phyloP scores from a whole-genome alignment of 2,113 vertebrate species.

The Megaptera novaeangliae region DNA sequence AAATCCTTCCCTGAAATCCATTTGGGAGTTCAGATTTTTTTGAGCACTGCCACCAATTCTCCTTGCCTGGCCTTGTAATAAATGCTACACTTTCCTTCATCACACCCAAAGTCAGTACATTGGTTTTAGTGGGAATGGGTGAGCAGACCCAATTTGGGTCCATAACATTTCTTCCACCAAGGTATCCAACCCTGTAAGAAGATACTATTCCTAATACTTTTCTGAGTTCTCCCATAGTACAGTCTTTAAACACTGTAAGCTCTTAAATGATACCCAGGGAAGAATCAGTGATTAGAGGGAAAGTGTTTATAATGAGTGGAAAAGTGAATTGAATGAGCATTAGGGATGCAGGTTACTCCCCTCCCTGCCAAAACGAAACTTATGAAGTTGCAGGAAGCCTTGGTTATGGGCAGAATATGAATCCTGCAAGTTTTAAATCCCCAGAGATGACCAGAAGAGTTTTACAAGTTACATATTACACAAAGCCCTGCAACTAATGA shows the following conservation, averaged over 20 bases:
- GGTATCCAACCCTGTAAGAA: not conserved
- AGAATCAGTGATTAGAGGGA: not conserved
- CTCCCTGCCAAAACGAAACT: not conserved
- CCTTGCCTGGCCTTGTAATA: not conserved
- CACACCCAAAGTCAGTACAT: not conserved
- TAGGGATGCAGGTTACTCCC: not conserved
- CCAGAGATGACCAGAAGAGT: not conserved
- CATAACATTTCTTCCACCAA: not conserved
- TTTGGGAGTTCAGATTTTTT: not conserved
- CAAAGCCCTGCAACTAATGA: conserved; percentile 34
- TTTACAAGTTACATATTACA: not conserved
- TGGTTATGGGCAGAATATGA: not conserved
- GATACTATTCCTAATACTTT: not conserved
- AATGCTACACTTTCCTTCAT: not conserved
- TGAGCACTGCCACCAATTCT: not conserved
- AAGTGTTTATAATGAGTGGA: not conserved
- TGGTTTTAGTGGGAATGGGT: not conserved
- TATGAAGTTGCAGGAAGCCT: not conserved
- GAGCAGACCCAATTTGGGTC: not conserved
- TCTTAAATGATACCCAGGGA: not conserved
- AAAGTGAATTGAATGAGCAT: not conserved
- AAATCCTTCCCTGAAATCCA: not conserved
- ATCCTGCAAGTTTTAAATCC: not conserved
- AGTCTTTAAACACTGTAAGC: not conserved
- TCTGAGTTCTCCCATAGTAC: not conserved